phyloP scores from a whole-genome alignment of 2,797 vertebrate species.

The Mormyrus proboscirostris region DNA sequence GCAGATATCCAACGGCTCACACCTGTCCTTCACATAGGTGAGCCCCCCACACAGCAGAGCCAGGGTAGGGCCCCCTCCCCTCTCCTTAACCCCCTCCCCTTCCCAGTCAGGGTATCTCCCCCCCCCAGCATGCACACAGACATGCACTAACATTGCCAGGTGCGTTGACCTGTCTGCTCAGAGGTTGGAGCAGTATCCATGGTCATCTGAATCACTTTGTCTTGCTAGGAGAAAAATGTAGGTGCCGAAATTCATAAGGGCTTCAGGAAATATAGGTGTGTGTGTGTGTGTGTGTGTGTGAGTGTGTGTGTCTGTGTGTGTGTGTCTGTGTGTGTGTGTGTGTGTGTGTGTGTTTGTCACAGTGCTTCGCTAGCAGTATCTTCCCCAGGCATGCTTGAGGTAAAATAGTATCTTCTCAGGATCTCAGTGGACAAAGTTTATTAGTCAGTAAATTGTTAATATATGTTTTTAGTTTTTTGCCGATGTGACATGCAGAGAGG shows the following conservation, averaged over 20 bases:
- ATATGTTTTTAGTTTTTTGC: neutral
- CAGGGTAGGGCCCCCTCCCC: conserved; percentile 26
- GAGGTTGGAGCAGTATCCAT: neutral
- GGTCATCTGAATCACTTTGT: neutral
- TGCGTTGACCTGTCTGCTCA: neutral
- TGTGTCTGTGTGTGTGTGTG: neutral
- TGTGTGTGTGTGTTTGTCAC: neutral
- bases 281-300: neutral
- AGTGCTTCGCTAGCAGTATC: neutral
- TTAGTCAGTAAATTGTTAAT: neutral
- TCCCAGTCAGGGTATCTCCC: neutral
- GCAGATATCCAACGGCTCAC: conserved; percentile 99
- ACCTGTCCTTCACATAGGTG: conserved; percentile 95
- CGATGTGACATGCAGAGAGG: neutral
- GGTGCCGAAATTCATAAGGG: neutral
- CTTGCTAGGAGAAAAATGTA: neutral
- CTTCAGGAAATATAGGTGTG: neutral
- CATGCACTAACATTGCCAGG: neutral
- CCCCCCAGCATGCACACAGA: neutral
- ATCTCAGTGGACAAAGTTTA: neutral
- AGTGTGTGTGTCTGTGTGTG: neutral
- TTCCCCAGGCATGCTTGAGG: neutral
- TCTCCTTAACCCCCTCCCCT: neutral
- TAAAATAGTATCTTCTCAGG: neutral
- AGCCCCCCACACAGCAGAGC: conserved; percentile 39